Conservation (phyloP, 1,140 invertebrate genomes). For the Ceratosolen solmsi region DNA sequence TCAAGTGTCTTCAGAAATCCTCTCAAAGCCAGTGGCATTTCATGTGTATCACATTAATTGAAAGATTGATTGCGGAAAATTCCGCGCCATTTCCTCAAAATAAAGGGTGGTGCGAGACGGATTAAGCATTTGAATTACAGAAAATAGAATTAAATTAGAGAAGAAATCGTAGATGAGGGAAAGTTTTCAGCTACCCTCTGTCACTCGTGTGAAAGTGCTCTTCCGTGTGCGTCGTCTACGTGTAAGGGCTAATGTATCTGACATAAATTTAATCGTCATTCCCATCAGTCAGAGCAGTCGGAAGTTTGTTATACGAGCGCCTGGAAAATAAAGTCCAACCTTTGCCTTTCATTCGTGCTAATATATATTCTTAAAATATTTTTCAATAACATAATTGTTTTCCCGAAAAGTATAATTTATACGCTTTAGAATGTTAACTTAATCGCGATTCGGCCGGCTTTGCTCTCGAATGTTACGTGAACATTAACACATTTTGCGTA, state of each 20-base stretch:
- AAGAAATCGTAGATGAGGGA: background rate
- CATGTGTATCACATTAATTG: background rate
- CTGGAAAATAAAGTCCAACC: background rate
- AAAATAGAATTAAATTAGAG: slow-evolving; percentile 5
- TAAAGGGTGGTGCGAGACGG: background rate
- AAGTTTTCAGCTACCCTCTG: slow-evolving; percentile 15
- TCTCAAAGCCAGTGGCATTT: background rate
- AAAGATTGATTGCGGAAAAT: background rate
- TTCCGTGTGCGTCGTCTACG: background rate
- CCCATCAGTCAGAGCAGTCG: slow-evolving; percentile 1
- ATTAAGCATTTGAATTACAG: background rate
- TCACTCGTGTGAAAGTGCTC: slow-evolving; percentile 8
- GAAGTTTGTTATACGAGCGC: background rate
- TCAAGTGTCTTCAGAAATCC: too few relatives aligned
- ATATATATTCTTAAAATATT: background rate
- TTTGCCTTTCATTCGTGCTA: background rate
- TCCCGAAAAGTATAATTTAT: background rate
- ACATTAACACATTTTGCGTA: too few relatives aligned
- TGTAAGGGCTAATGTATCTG: slow-evolving; percentile 4
- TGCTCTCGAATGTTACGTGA: too few relatives aligned
- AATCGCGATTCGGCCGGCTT: too few relatives aligned
- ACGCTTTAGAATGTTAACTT: too few relatives aligned
- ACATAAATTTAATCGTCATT: slow-evolving; percentile 31
- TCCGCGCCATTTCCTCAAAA: background rate
- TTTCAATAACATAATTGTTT: background rate